Percentiles rank a stretch among this genome's conserved stretches.
Conservation (phyloP, 2,888 invertebrate species). For the Allygus modestus region DNA sequence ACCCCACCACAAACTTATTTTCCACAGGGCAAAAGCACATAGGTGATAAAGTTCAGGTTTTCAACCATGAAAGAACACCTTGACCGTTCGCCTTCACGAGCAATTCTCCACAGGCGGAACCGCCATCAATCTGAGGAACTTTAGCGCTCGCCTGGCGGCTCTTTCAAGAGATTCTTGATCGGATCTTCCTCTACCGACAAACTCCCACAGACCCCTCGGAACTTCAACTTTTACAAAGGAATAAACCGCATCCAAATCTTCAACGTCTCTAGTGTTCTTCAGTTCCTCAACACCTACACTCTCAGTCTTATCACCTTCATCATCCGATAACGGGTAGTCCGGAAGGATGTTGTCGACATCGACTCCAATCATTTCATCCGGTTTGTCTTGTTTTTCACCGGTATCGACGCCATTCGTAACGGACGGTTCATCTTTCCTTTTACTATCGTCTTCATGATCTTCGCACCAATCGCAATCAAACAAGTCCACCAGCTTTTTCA, state of each 20-base stretch:
- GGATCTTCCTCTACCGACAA: neutral
- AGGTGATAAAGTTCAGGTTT: too few relatives aligned
- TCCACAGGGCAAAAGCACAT: too few relatives aligned
- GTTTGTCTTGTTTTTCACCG: neutral
- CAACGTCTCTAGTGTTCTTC: neutral
- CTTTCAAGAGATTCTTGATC: neutral
- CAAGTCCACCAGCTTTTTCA: neutral
- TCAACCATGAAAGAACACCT: too few relatives aligned
- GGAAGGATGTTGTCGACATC: neutral
- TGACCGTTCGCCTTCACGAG: too few relatives aligned
- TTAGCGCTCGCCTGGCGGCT: conserved; percentile 7
- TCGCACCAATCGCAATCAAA: neutral
- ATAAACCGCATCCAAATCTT: neutral
- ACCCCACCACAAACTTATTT: too few relatives aligned
- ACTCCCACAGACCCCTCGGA: neutral
- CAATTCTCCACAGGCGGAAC: conserved; percentile 4
- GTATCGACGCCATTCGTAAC: neutral
- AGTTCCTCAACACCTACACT: neutral
- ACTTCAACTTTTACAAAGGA: conserved; percentile 10
- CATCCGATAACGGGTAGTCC: neutral
- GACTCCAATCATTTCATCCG: too few relatives aligned
- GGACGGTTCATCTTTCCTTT: neutral
- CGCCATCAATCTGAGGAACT: conserved; percentile 17
- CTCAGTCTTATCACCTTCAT: neutral
- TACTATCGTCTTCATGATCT: neutral